Evolutionary conservation across 2,113 vertebrate genomes (phyloP).

Genomic region (Okapia johnstoni): DNA sequence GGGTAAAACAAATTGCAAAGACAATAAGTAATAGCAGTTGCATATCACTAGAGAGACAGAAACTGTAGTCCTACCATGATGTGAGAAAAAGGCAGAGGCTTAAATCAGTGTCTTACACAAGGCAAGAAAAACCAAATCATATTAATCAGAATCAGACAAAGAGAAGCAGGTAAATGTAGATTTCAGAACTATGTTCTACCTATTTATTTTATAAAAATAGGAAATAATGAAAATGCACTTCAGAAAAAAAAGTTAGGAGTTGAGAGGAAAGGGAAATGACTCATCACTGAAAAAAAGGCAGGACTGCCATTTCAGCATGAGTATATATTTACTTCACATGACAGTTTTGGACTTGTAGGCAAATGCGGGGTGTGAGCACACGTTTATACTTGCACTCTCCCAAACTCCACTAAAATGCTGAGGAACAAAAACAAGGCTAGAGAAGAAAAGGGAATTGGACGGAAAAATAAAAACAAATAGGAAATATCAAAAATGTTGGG

Average conservation of each 20-base stretch:
- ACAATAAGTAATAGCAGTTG: not conserved
- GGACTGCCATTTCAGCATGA: not conserved
- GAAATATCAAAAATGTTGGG: not conserved
- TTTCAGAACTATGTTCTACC: not conserved
- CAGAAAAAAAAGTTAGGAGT: not conserved
- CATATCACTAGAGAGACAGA: not conserved
- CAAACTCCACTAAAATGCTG: not conserved
- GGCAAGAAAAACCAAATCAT: not conserved
- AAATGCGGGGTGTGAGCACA: accelerated
- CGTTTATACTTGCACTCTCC: not conserved
- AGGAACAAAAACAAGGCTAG: not conserved
- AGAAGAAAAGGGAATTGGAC: not conserved
- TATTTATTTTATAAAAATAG: not conserved
- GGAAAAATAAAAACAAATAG: not conserved
- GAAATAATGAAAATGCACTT: not conserved
- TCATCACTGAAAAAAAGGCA: not conserved
- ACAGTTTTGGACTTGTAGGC: not conserved
- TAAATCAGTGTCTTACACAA: not conserved
- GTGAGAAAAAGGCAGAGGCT: not conserved
- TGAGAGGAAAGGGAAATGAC: not conserved
- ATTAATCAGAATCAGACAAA: not conserved
- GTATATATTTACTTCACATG: not conserved
- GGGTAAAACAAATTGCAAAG: not conserved
- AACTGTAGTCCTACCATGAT: not conserved
- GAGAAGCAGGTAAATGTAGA: not conserved